phyloP scores from a whole-genome alignment of 2,888 invertebrate species.

The Drosophila pseudotakahashii region DNA sequence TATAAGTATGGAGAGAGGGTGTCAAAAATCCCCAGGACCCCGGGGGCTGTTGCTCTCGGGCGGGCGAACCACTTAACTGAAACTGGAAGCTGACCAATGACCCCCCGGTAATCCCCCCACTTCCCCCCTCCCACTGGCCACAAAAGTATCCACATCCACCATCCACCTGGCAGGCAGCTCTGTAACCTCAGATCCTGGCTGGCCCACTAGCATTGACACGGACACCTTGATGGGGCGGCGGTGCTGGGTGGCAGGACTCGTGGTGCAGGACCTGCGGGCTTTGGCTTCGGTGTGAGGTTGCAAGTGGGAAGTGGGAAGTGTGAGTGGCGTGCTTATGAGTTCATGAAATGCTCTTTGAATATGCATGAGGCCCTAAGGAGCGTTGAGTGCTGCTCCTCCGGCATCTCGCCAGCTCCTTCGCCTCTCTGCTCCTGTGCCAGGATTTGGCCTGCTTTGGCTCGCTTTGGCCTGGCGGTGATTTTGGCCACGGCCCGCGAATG shows the following conservation, averaged over 20 bases:
- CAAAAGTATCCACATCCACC: background rate
- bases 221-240: constrained; percentile 34
- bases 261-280: constrained; percentile 5
- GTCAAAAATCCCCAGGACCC: background rate
- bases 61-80: constrained; percentile 14
- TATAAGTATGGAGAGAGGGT: background rate
- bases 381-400: constrained; percentile 56
- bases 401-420: constrained; percentile 15
- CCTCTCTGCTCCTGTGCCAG: constrained; percentile 7
- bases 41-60: background rate
- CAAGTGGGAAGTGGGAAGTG: constrained; percentile 11
- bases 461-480: constrained; percentile 50
- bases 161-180: constrained; percentile 8
- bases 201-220: constrained; percentile 30
- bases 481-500: constrained; percentile 41
- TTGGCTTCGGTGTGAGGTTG: background rate
- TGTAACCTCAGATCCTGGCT: constrained; percentile 28
- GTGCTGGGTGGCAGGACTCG: background rate
- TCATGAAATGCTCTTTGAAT: constrained; percentile 75
- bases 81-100: constrained; percentile 29
- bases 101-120: constrained; percentile 13
- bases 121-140: background rate
- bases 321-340: constrained; percentile 74
- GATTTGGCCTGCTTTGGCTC: constrained; percentile 27
- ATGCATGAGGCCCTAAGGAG: constrained; percentile 76